Percentiles rank a stretch among this genome's conserved stretches.
phyloP scores from a whole-genome alignment of 2,113 vertebrate genomes.

The Probosciger aterrimus region DNA sequence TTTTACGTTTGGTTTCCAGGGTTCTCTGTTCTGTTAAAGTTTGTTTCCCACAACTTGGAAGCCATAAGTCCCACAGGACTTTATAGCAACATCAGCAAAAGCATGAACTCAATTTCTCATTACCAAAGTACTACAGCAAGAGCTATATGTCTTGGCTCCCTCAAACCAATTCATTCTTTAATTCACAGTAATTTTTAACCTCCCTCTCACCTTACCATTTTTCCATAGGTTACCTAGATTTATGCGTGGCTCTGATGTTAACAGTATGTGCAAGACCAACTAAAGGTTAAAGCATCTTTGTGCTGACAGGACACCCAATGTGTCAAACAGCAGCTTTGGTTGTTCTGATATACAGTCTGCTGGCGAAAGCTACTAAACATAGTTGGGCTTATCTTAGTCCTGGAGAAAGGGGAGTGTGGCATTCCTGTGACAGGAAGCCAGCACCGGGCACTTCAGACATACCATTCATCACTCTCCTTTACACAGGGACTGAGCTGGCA shows the following conservation, averaged over 20 bases:
- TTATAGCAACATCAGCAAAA: conserved; percentile 19
- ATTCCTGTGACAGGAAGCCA: conserved; percentile 62
- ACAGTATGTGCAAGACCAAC: neutral
- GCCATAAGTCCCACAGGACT: neutral
- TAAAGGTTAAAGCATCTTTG: neutral
- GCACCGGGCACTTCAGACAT: conserved; percentile 16
- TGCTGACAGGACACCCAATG: conserved; percentile 63
- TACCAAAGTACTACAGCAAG: neutral
- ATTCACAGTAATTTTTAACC: neutral
- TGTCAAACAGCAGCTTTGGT: conserved; percentile 50
- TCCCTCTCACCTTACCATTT: neutral
- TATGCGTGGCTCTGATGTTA: neutral
- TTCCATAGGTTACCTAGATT: neutral
- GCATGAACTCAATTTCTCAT: neutral
- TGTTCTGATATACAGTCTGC: conserved; percentile 8
- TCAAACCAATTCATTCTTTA: neutral
- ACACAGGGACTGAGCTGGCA: neutral
- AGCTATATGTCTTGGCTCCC: neutral
- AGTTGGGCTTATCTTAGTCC: conserved; percentile 50
- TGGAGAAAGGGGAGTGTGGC: conserved; percentile 56
- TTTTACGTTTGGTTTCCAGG: conserved; percentile 12
- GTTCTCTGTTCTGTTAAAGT: neutral
- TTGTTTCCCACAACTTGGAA: conserved; percentile 23
- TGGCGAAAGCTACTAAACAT: conserved; percentile 42
- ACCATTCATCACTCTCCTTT: conserved; percentile 43